Conservation (phyloP, 2,797 vertebrate genomes). For the Pipistrellus pygmaeus region DNA sequence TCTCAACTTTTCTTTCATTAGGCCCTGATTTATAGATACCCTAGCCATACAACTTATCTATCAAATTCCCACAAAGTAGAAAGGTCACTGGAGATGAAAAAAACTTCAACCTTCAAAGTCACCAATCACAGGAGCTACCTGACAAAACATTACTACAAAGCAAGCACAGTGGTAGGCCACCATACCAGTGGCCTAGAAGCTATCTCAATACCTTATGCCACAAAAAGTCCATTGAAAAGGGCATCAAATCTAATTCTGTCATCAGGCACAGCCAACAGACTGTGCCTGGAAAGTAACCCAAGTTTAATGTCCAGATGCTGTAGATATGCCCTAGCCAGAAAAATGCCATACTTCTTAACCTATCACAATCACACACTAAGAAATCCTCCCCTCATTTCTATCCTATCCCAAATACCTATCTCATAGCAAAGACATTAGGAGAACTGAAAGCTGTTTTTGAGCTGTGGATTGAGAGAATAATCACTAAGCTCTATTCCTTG, state of each 20-base stretch:
- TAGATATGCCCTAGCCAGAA: not conserved
- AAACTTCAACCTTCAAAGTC: not conserved
- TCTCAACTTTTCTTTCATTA: conserved; percentile 55
- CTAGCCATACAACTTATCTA: conserved; percentile 50
- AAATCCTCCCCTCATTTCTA: not conserved
- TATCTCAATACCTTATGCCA: conserved; percentile 28
- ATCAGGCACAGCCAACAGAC: not conserved
- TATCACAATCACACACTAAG: not conserved
- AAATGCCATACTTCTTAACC: conserved; percentile 7
- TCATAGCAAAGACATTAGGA: conserved; percentile 22
- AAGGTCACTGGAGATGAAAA: not conserved
- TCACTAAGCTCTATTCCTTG: conserved; percentile 25
- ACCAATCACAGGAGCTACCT: conserved; percentile 25
- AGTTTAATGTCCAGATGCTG: conserved; percentile 27
- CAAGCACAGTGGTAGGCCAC: conserved; percentile 11
- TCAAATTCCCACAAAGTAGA: conserved; percentile 41
- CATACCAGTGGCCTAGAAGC: not conserved
- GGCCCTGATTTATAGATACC: not conserved
- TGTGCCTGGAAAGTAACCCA: conserved; percentile 37
- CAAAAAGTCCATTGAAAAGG: not conserved
- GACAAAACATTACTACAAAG: not conserved
- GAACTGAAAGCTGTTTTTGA: conserved; percentile 31
- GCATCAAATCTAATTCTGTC: conserved; percentile 22
- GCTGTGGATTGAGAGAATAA: not conserved
- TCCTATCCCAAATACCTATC: conserved; percentile 43